Conservation (phyloP, 2,888 invertebrate species). For the Tipula helvola region DNA sequence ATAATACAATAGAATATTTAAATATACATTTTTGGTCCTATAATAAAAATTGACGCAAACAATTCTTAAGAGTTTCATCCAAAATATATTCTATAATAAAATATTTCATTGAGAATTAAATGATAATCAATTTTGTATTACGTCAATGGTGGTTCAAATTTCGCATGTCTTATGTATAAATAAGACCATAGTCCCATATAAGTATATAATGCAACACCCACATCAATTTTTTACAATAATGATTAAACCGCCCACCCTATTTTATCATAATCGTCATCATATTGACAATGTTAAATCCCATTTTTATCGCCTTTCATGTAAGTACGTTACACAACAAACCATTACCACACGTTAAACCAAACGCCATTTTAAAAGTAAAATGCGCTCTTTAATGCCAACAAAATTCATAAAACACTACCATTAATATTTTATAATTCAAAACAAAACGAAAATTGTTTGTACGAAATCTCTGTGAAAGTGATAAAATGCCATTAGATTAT, state of each 20-base stretch:
- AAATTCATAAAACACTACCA: not conserved
- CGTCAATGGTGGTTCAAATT: not conserved
- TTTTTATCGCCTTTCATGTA: not conserved
- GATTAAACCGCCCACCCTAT: not conserved
- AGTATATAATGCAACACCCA: not conserved
- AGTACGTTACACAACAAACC: not conserved
- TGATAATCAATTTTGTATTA: not conserved
- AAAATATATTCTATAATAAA: not conserved
- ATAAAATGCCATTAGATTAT: not conserved
- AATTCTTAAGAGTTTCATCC: not conserved
- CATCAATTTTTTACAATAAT: not conserved
- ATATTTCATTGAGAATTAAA: not conserved
- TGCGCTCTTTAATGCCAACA: not conserved
- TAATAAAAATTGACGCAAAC: not conserved
- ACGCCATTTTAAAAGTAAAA: not conserved
- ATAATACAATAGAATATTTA: no score
- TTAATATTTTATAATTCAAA: not conserved
- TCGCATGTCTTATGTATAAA: not conserved
- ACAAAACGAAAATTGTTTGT: not conserved
- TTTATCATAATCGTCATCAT: not conserved
- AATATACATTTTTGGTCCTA: not conserved
- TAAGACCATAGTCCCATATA: not conserved
- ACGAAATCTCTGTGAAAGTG: not conserved
- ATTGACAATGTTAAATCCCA: not conserved
- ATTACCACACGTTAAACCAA: not conserved